Evolutionary conservation across 2,888 invertebrate species (phyloP).

Genomic region (Ophion ventricosus): DNA sequence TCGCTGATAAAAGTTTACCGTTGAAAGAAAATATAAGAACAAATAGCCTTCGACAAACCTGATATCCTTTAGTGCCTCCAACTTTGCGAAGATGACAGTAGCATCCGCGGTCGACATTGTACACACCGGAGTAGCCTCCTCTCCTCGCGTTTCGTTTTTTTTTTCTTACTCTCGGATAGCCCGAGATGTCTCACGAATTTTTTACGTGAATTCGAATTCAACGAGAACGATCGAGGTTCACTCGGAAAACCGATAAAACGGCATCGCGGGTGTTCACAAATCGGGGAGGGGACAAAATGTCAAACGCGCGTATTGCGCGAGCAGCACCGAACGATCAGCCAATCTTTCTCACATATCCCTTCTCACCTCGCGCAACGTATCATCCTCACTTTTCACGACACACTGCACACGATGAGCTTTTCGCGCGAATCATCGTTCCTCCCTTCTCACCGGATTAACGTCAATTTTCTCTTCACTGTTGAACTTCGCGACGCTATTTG

Average conservation of each 20-base stretch:
- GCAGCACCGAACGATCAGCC: not conserved
- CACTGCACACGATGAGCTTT: no score
- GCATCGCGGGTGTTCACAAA: not conserved
- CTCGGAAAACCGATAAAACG: not conserved
- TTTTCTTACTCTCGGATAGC: not conserved
- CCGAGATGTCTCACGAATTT: not conserved
- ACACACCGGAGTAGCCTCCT: not conserved
- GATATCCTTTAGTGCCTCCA: constrained; percentile 97
- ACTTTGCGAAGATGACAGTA: constrained; percentile 94
- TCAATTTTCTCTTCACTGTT: no score
- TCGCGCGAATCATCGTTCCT: no score
- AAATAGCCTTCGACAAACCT: constrained; percentile 85
- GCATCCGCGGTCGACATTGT: constrained; percentile 91
- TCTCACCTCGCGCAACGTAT: not conserved
- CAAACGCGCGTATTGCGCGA: not conserved
- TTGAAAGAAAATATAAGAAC: constrained; percentile 16
- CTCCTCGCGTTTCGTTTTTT: not conserved
- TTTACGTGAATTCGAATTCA: not conserved
- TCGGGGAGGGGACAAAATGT: not conserved
- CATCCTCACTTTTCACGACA: not conserved
- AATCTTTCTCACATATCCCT: not conserved
- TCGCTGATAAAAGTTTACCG: not conserved
- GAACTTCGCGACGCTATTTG: no score
- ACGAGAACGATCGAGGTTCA: not conserved
- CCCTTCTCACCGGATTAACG: no score